These are phyloP conservation scores for Malaclemys terrapin DNA, from an alignment of 2,113 vertebrate species.

Conservation along the genomic window DNA sequence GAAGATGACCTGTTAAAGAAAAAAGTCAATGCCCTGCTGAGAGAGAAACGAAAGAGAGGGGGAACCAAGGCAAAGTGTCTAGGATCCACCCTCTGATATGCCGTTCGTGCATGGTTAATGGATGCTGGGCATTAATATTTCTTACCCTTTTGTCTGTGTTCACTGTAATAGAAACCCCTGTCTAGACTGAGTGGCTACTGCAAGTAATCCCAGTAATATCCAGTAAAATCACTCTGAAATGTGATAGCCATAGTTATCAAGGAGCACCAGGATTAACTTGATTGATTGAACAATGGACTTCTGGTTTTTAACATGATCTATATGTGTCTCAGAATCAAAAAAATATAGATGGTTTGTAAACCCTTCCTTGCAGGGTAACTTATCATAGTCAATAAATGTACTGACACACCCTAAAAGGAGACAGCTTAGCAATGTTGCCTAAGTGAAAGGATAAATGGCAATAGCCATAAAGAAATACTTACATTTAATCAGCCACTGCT, in stretches of 20 bases:
- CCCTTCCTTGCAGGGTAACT: slow-evolving; percentile 49
- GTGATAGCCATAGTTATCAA: slow-evolving; percentile 85
- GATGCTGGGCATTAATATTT: slow-evolving; percentile 75
- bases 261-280: slow-evolving; percentile 82
- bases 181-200: slow-evolving; percentile 97
- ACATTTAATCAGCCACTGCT: slow-evolving; percentile 15
- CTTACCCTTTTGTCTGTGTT: slow-evolving; percentile 88
- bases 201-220: slow-evolving; percentile 94
- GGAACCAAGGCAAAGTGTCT: slow-evolving; percentile 44
- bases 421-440: slow-evolving; percentile 50
- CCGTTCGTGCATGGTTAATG: slow-evolving; percentile 71
- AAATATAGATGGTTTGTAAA: slow-evolving; percentile 60
- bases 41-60: slow-evolving; percentile 36
- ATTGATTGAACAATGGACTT: slow-evolving; percentile 84
- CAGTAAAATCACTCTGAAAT: slow-evolving; percentile 95
- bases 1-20: slow-evolving; percentile 45
- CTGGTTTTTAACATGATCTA: slow-evolving; percentile 77
- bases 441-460: slow-evolving; percentile 53
- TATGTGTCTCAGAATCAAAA: slow-evolving; percentile 62
- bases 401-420: slow-evolving; percentile 50
- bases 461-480: slow-evolving; percentile 47
- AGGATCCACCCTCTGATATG: slow-evolving; percentile 63
- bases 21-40: slow-evolving; percentile 3
- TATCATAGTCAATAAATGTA: slow-evolving; percentile 56
- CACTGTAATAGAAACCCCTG: slow-evolving; percentile 92